These are phyloP conservation scores for Hyphantria cunea DNA, from an alignment of 1,140 invertebrate species.

Conservation along the genomic window DNA sequence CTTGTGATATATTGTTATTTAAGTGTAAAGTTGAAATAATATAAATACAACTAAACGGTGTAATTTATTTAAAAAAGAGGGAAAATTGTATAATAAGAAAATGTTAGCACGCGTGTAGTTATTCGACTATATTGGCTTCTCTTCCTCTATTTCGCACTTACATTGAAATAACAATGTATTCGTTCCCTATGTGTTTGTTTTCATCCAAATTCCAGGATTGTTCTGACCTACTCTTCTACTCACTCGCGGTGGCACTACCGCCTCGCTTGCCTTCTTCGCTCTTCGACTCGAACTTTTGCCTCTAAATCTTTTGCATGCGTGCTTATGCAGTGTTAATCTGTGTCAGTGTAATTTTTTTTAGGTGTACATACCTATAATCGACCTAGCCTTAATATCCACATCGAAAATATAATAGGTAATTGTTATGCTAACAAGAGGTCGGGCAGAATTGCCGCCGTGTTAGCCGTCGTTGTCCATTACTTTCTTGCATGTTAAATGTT, in stretches of 20 bases:
- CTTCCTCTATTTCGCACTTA: slow-evolving; percentile 55
- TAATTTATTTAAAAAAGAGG: slow-evolving; percentile 58
- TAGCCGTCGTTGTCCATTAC: slow-evolving; percentile 49
- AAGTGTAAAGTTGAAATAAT: slow-evolving; percentile 73
- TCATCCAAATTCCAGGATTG: slow-evolving; percentile 78
- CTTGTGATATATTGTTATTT: slow-evolving; percentile 81
- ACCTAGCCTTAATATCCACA: slow-evolving; percentile 79
- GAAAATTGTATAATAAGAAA: slow-evolving; percentile 55
- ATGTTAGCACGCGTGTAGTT: slow-evolving; percentile 66
- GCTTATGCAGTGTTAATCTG: slow-evolving; percentile 71
- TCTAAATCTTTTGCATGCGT: slow-evolving; percentile 80
- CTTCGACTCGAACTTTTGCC: slow-evolving; percentile 61
- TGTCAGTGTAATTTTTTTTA: slow-evolving; percentile 67
- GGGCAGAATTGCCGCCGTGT: slow-evolving; percentile 20
- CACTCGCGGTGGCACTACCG: slow-evolving; percentile 47
- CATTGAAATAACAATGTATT: slow-evolving; percentile 80
- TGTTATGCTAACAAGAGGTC: slow-evolving; percentile 41
- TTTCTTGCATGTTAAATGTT: slow-evolving; percentile 71
- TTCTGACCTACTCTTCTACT: slow-evolving; percentile 33
- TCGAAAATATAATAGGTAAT: slow-evolving; percentile 76
- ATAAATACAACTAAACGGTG: slow-evolving; percentile 64
- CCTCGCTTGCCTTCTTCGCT: slow-evolving; percentile 31
- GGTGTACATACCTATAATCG: slow-evolving; percentile 59
- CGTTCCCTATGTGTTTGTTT: slow-evolving; percentile 61
- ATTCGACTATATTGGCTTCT: slow-evolving; percentile 42